phyloP scores from a whole-genome alignment of 2,888 invertebrate genomes.

The Volucella inanis region DNA sequence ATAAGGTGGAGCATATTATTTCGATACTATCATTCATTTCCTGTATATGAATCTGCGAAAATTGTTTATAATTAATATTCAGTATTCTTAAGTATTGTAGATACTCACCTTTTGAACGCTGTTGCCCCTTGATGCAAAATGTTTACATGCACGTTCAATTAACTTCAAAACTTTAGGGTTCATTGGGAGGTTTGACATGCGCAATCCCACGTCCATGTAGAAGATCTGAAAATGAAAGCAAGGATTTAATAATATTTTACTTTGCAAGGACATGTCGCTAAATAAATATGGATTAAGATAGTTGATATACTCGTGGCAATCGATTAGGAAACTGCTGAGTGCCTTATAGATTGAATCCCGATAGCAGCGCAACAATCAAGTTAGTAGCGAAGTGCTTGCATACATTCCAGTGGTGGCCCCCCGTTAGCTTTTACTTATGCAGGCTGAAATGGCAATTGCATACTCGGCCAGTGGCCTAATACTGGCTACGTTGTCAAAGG shows the following conservation, averaged over 20 bases:
- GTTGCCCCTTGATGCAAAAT: conserved; percentile 61
- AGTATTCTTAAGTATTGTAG: neutral
- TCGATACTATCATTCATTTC: conserved; percentile 58
- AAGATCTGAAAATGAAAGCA: conserved; percentile 28
- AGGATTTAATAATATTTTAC: neutral
- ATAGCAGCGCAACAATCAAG: too few species aligned
- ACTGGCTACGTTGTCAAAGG: too few species aligned
- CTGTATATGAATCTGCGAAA: conserved; percentile 44
- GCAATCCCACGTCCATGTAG: conserved; percentile 37
- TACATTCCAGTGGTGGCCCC: too few species aligned
- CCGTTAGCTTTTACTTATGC: too few species aligned
- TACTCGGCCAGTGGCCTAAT: too few species aligned
- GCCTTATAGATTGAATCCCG: too few species aligned
- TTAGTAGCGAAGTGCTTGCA: too few species aligned
- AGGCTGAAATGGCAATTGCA: too few species aligned
- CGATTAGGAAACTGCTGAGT: too few species aligned
- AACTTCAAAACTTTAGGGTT: conserved; percentile 17
- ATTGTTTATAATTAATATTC: neutral
- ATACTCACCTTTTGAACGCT: conserved; percentile 52
- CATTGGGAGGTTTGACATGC: conserved; percentile 30
- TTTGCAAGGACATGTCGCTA: too few species aligned
- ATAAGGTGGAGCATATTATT: conserved; percentile 30
- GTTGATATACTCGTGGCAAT: too few species aligned
- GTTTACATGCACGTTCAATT: conserved; percentile 47
- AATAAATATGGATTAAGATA: too few species aligned